Conservation (phyloP, 2,113 vertebrate genomes). For the Campylorhamphus procurvoides region DNA sequence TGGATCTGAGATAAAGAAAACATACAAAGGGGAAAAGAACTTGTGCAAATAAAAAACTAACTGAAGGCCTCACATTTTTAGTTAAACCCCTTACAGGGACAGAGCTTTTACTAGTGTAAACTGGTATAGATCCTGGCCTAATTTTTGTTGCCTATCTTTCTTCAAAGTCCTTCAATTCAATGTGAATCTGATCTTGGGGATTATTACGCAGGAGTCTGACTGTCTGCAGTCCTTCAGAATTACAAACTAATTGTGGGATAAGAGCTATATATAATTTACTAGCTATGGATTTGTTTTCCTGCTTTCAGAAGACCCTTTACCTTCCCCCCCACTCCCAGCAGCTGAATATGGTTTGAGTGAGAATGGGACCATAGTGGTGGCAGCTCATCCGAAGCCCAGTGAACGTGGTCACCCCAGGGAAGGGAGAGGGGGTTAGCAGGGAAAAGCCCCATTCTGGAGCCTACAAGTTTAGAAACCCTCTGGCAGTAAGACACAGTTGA, state of each 20-base stretch:
- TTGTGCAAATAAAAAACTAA: not conserved
- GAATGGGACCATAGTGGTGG: not conserved
- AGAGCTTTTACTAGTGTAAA: slow-evolving; percentile 4
- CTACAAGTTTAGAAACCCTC: not conserved
- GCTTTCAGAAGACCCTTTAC: slow-evolving; percentile 37
- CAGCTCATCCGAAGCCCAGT: not conserved
- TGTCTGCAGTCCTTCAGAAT: slow-evolving; percentile 64
- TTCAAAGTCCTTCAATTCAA: slow-evolving; percentile 63
- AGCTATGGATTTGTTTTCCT: slow-evolving; percentile 68
- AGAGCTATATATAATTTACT: slow-evolving; percentile 59
- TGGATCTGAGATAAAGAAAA: not conserved
- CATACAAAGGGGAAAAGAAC: not conserved
- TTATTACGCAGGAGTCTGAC: slow-evolving; percentile 67
- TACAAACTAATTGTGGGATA: slow-evolving; percentile 65
- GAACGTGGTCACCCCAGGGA: not conserved
- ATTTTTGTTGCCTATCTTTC: slow-evolving; percentile 37
- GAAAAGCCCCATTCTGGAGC: not conserved
- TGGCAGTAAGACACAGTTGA: not conserved
- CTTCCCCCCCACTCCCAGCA: not conserved
- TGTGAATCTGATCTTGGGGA: slow-evolving; percentile 55
- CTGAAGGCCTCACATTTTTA: not conserved
- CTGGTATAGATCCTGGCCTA: slow-evolving; percentile 21
- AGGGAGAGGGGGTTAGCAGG: not conserved
- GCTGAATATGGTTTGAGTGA: not conserved
- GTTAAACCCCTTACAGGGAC: not conserved